Conservation (phyloP, 2,888 invertebrate genomes). For the Drosophila testacea region DNA sequence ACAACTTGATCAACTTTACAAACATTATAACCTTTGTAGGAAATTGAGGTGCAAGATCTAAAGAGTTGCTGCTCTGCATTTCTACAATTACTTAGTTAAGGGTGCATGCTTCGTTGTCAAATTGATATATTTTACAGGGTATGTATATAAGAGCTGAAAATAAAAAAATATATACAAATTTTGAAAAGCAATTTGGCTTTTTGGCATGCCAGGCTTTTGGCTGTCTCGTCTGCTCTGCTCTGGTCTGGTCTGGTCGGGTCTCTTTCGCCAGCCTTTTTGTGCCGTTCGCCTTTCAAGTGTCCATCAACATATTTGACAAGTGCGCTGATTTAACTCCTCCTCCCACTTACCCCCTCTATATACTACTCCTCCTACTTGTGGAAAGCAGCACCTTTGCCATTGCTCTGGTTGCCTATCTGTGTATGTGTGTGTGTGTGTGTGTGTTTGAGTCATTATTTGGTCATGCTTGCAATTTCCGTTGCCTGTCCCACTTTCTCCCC, state of each 20-base stretch:
- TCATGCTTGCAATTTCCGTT: conserved; percentile 76
- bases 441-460: conserved; percentile 72
- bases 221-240: conserved; percentile 12
- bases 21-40: no score
- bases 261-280: conserved; percentile 35
- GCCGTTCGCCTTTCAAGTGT: conserved; percentile 74
- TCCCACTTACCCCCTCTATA: background rate
- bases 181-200: conserved; percentile 71
- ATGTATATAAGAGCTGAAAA: conserved; percentile 4
- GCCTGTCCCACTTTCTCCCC: background rate
- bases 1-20: no score
- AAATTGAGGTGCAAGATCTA: no score
- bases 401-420: conserved; percentile 13
- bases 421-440: conserved; percentile 13
- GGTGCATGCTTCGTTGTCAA: no score
- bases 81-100: no score
- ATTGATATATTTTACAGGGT: conserved; percentile 23
- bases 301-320: conserved; percentile 77
- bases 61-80: no score
- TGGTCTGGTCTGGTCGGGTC: conserved; percentile 4
- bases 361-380: conserved; percentile 1
- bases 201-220: conserved; percentile 54
- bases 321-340: conserved; percentile 68
- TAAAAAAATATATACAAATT: conserved; percentile 27
- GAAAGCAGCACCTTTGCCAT: conserved; percentile 32